These are phyloP conservation scores for Lanius ludovicianus DNA, from an alignment of 2,113 vertebrate genomes.

Conservation along the genomic window DNA sequence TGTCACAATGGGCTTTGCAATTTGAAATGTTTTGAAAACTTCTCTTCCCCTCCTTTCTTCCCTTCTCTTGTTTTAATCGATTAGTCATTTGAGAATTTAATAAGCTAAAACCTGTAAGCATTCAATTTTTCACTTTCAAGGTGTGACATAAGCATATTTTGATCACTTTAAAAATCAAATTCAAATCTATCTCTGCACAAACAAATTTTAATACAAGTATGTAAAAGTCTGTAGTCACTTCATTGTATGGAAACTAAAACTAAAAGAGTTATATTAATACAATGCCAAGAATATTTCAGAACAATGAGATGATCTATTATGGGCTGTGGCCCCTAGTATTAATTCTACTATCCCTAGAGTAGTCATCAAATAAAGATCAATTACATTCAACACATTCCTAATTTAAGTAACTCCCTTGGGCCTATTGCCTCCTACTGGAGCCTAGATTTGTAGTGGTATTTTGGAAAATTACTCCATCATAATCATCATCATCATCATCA, in stretches of 20 bases:
- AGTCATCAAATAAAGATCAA: not conserved
- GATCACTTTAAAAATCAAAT: not conserved
- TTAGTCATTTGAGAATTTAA: not conserved
- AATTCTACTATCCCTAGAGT: not conserved
- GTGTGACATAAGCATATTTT: not conserved
- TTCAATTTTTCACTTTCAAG: not conserved
- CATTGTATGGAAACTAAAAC: not conserved
- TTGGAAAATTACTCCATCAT: not conserved
- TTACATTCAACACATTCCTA: not conserved
- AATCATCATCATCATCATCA: not conserved
- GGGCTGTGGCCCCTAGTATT: rapidly evolving
- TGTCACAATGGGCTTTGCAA: not conserved
- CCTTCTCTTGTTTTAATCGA: not conserved
- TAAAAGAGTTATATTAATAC: not conserved
- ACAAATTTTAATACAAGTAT: not conserved
- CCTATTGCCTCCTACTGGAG: not conserved
- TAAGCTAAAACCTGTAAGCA: not conserved
- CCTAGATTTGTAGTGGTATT: not conserved
- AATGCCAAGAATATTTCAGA: not conserved
- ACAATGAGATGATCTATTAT: not conserved
- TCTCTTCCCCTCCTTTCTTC: not conserved
- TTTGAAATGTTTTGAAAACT: not conserved
- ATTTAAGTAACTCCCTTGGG: not conserved
- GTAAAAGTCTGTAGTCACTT: not conserved
- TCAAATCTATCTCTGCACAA: not conserved